Evolutionary conservation across 2,888 invertebrate genomes (phyloP), one percentile per base, ranked within the genome.

Genomic region (Shargacucullia verbasci): DNA sequence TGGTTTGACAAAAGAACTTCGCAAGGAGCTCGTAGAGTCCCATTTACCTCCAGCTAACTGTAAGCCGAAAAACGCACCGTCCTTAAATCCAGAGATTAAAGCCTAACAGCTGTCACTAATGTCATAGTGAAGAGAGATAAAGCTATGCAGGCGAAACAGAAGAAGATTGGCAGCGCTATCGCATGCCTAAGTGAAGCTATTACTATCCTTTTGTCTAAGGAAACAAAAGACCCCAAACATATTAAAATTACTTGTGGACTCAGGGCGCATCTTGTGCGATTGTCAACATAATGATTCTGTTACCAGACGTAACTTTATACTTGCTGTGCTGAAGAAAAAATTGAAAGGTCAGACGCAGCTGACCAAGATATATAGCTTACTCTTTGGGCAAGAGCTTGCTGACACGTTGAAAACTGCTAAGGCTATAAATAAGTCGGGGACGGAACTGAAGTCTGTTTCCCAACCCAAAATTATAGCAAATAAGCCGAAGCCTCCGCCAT

Each of bases 261-360:
- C 35, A 10, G 41, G 35, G 2, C 20, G 15, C 27, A 35, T 43
- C 7, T 35, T 52, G 11, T 37, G 29, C 6, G 29, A 29, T 15
- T 43, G 35, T 29, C 50, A 43, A 35, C 41, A 50, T 29, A 41
- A 29, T 10, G 41, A 50, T 14, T 43, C 50, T 12, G 6, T 50
- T 9, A 50, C 41, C 34, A 4, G 25, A 27, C 38, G 31, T 10
- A 54, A 54, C 12, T 1, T 15, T 15, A 9, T 46, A 27, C 40
- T 10, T 27, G 39, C 45, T 0, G 33, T 53, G 2, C 9, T 52
- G 27, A 52, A 49, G n/a, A 52, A 44, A 20, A 37, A 52, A 27
- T 7, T 7, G 7, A 27, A 27, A 5, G 27, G 7, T 27, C 3
- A 27, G 7, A 5, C 7, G 7, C 27, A 27, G n/a, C n/a, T n/a